Evolutionary conservation across 2,888 invertebrate species (phyloP).

Genomic region (Arctia plantaginis): DNA sequence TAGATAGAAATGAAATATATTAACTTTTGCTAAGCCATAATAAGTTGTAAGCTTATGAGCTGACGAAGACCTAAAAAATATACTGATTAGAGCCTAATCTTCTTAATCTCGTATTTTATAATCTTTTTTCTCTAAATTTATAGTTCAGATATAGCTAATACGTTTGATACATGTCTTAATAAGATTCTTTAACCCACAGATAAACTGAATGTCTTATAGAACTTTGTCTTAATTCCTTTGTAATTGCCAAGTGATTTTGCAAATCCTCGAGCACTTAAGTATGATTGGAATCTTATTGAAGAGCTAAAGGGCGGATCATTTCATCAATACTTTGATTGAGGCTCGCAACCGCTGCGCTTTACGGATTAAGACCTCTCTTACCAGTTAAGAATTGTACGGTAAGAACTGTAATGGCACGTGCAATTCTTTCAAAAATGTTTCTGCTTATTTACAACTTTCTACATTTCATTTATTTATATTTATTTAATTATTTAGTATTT

Average conservation of each 20-base stretch:
- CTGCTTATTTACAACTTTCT: background rate
- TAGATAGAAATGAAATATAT: conserved; percentile 20
- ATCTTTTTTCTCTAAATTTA: background rate
- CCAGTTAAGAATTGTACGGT: conserved; percentile 23
- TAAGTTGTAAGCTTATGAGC: conserved; percentile 22
- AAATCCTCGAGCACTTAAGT: conserved; percentile 47
- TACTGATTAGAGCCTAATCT: background rate
- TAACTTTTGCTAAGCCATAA: conserved; percentile 19
- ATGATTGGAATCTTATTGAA: conserved; percentile 53
- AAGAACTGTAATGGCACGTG: background rate
- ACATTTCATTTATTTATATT: background rate
- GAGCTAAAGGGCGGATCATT: conserved; percentile 53
- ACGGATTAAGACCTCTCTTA: conserved; percentile 39
- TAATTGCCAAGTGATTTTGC: conserved; percentile 46
- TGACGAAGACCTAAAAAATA: background rate
- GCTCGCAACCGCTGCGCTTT: conserved; percentile 36
- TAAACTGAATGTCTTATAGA: background rate
- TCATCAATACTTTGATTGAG: conserved; percentile 55
- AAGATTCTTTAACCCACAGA: background rate
- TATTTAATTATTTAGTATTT: too few species aligned
- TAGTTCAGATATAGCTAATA: background rate
- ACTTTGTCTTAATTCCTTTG: conserved; percentile 23
- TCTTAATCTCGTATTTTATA: background rate
- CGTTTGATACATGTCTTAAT: background rate
- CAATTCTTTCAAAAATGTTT: background rate